Conservation (phyloP, 2,113 vertebrate species). For the Ginglymostoma cirratum region DNA sequence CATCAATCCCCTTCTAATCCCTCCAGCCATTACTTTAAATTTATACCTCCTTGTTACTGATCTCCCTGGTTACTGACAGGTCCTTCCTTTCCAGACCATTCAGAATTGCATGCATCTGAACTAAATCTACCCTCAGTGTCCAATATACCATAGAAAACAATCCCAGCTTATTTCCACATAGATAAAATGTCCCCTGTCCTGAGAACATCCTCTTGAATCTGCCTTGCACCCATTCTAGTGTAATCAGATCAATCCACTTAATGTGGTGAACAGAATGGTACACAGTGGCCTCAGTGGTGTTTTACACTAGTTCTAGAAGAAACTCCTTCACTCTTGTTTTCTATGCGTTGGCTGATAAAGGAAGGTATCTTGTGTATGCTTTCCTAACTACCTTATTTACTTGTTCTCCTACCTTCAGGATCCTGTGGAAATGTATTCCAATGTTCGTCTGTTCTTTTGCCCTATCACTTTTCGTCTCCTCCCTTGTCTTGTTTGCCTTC, state of each 20-base stretch:
- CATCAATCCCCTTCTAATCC: not conserved
- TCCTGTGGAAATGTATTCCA: too few species aligned
- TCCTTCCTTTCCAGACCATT: not conserved
- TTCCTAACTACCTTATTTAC: too few species aligned
- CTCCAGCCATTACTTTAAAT: not conserved
- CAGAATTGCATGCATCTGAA: not conserved
- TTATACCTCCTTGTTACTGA: not conserved
- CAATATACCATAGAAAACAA: not conserved
- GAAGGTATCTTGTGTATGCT: too few species aligned
- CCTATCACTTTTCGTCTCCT: too few species aligned
- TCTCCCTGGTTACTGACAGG: not conserved
- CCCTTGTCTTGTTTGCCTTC: too few species aligned
- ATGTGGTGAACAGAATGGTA: not conserved
- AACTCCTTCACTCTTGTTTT: not conserved
- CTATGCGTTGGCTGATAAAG: too few species aligned
- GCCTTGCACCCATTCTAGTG: not conserved
- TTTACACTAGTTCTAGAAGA: not conserved
- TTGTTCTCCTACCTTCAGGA: too few species aligned
- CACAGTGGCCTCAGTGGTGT: not conserved
- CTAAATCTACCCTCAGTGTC: not conserved
- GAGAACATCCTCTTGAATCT: not conserved
- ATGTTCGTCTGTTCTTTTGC: too few species aligned
- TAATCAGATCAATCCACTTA: not conserved
- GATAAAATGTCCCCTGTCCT: not conserved
- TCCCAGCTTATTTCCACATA: not conserved